phyloP scores from a whole-genome alignment of 2,888 invertebrate species.

The Leuctra nigra region DNA sequence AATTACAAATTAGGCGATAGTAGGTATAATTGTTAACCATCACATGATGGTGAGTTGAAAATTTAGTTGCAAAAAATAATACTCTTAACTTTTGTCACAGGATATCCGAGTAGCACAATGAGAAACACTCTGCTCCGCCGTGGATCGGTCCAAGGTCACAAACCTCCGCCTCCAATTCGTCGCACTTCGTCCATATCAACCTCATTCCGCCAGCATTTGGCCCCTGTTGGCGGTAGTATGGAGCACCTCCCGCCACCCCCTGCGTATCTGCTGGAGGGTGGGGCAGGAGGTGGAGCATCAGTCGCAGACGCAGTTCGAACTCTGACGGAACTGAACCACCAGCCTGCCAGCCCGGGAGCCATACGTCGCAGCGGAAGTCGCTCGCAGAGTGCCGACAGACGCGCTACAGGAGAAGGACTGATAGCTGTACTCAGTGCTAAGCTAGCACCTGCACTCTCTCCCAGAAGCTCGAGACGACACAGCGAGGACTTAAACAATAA shows the following conservation, averaged over 20 bases:
- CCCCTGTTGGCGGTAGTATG: slow-evolving; percentile 38
- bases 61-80: too few species aligned
- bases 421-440: slow-evolving; percentile 68
- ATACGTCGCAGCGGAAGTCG: slow-evolving; percentile 35
- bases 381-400: slow-evolving; percentile 54
- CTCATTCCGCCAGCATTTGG: slow-evolving; percentile 26
- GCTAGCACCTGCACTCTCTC: slow-evolving; percentile 54
- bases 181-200: slow-evolving; percentile 64
- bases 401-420: slow-evolving; percentile 41
- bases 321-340: slow-evolving; percentile 75
- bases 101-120: slow-evolving; percentile 27
- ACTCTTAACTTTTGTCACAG: too few species aligned
- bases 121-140: slow-evolving; percentile 45
- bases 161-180: slow-evolving; percentile 78
- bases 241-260: slow-evolving; percentile 68
- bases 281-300: slow-evolving; percentile 33
- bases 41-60: too few species aligned
- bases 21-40: too few species aligned
- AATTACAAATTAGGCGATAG: too few species aligned
- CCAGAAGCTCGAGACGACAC: slow-evolving; percentile 48
- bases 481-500: slow-evolving; percentile 38
- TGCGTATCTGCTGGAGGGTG: slow-evolving; percentile 57
- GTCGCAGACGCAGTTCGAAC: slow-evolving; percentile 77
- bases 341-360: slow-evolving; percentile 73
- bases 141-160: slow-evolving; percentile 43